Conservation (phyloP, 2,113 vertebrate genomes). For the Aspidoscelis tigris region DNA sequence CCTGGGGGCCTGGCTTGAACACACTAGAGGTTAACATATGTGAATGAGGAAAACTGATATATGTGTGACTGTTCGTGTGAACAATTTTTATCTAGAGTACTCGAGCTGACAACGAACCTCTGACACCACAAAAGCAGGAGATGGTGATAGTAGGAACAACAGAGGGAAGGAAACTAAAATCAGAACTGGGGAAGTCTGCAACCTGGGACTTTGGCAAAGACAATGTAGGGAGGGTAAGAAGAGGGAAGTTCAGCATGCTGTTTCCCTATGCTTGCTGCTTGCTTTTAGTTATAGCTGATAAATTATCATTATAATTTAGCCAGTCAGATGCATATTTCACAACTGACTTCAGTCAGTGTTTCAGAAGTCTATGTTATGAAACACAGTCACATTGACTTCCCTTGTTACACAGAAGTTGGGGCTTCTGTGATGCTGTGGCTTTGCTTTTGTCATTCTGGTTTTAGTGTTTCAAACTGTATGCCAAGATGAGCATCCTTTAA, state of each 20-base stretch:
- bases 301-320: neutral
- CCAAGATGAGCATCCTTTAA: neutral
- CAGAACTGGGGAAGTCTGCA: constrained; percentile 15
- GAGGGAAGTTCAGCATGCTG: neutral
- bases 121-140: constrained; percentile 31
- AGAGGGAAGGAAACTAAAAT: constrained; percentile 10
- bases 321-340: neutral
- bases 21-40: neutral
- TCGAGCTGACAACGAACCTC: constrained; percentile 11
- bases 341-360: neutral
- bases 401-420: neutral
- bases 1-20: neutral
- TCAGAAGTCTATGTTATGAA: neutral
- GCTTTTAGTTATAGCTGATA: neutral
- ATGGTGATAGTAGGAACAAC: constrained; percentile 8
- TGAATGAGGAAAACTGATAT: constrained; percentile 34
- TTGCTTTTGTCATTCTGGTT: neutral
- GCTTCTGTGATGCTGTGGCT: neutral
- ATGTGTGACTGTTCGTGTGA: neutral
- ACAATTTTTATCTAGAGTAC: neutral
- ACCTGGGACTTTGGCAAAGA: neutral
- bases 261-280: neutral
- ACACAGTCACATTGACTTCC: neutral
- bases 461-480: neutral
- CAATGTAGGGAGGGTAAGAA: constrained; percentile 5